A percentile compares a stretch with the other conserved stretches of the same genome.
Conservation (phyloP, 2,888 invertebrate species). For the Caenorhabditis imperialis region DNA sequence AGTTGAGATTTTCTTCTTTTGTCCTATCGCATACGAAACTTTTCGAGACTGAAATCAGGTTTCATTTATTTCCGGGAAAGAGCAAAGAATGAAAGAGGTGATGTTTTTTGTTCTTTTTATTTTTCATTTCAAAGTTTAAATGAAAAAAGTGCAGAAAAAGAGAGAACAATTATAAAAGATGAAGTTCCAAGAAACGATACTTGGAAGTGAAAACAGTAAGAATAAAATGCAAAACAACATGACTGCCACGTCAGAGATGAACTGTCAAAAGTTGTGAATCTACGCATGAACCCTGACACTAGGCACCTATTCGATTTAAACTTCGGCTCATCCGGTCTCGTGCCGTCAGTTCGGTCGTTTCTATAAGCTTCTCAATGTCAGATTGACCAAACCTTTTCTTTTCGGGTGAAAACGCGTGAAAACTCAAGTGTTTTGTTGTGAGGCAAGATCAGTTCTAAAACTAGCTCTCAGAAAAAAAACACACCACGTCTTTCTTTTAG, state of each 20-base stretch:
- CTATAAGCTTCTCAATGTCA: conserved; percentile 26
- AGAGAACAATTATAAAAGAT: too few relatives aligned
- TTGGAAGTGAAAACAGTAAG: background rate
- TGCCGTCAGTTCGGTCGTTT: conserved; percentile 18
- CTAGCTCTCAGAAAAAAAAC: too few relatives aligned
- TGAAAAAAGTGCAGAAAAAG: too few relatives aligned
- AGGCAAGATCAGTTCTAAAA: too few relatives aligned
- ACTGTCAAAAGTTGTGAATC: conserved; percentile 7
- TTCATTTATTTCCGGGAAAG: background rate
- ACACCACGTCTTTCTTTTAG: too few relatives aligned
- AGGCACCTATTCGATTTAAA: conserved; percentile 14
- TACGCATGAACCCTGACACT: conserved; percentile 23
- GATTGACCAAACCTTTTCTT: conserved; percentile 34
- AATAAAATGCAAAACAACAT: background rate
- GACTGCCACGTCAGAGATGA: conserved; percentile 14
- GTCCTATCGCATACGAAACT: conserved; percentile 29
- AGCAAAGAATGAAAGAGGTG: too few relatives aligned
- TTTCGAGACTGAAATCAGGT: conserved; percentile 16
- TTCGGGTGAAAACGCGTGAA: conserved; percentile 1
- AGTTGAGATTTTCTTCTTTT: background rate
- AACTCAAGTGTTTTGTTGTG: conserved; percentile 27
- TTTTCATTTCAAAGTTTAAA: too few relatives aligned
- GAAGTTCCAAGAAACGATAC: too few relatives aligned
- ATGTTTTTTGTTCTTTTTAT: too few relatives aligned
- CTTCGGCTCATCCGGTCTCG: conserved; percentile 36